Evolutionary conservation across 1,140 invertebrate species (phyloP).

Genomic region (Gonioctena quinquepunctata): DNA sequence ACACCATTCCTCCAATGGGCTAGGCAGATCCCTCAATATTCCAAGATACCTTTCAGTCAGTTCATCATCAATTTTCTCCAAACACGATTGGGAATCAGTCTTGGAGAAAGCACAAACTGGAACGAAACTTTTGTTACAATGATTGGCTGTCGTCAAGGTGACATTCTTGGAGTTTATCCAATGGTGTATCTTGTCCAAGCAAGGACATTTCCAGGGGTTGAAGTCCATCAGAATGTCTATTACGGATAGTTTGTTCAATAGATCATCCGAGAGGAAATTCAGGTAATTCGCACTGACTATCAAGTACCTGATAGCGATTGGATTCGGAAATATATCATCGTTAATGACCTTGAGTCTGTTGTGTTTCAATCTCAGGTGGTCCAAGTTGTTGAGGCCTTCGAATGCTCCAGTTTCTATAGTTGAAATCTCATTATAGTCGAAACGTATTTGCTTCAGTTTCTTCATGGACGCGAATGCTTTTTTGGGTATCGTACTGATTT

Average conservation of each 20-base stretch:
- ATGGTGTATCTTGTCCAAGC: constrained; percentile 9
- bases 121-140: not conserved
- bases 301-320: constrained; percentile 1
- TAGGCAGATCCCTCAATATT: not conserved
- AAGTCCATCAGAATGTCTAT: constrained; percentile 17
- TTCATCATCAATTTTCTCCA: constrained; percentile 13
- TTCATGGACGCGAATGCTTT: constrained; percentile 10
- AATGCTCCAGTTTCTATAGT: constrained; percentile 10
- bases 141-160: not conserved
- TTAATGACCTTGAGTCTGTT: constrained; percentile 15
- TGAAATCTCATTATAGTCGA: constrained; percentile 8
- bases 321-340: constrained; percentile 11
- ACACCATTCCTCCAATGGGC: not conserved
- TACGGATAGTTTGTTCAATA: constrained; percentile 10
- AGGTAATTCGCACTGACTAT: constrained; percentile 17
- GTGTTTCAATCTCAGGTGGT: constrained; percentile 17
- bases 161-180: constrained; percentile 19
- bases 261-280: constrained; percentile 15
- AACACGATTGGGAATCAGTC: not conserved
- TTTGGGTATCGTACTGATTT: constrained; percentile 1
- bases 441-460: not conserved
- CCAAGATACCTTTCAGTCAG: not conserved
- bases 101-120: constrained; percentile 14
- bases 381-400: constrained; percentile 9
- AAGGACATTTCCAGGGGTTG: constrained; percentile 26